Evolutionary conservation across 1,140 invertebrate genomes (phyloP).

Genomic region (Pteromalus puparum): DNA sequence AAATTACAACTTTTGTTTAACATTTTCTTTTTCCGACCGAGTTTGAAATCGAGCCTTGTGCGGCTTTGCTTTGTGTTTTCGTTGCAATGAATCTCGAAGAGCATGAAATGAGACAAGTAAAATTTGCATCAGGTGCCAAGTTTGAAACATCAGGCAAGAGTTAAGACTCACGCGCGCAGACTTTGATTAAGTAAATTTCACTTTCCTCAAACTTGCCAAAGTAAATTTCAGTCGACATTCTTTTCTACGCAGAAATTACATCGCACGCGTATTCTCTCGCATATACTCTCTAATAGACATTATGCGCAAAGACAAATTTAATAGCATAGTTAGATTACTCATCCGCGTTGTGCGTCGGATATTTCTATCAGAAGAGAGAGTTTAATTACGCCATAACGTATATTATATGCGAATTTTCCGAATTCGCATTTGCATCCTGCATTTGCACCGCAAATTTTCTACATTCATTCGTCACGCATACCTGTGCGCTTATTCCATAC

Average conservation of each 20-base stretch:
- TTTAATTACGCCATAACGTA: too few species aligned
- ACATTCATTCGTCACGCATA: too few species aligned
- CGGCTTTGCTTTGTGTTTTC: neutral
- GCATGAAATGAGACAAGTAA: neutral
- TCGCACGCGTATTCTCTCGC: too few species aligned
- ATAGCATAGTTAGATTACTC: too few species aligned
- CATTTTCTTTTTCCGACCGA: neutral
- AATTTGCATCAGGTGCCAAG: neutral
- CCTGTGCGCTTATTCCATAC: too few species aligned
- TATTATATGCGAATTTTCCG: too few species aligned
- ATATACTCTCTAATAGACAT: too few species aligned
- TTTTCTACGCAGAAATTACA: neutral
- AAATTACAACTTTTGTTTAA: neutral
- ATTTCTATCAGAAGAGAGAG: too few species aligned
- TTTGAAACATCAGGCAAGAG: neutral
- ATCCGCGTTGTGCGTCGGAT: too few species aligned
- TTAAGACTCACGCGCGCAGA: neutral
- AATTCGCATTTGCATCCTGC: too few species aligned
- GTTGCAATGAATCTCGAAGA: neutral
- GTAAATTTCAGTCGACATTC: neutral
- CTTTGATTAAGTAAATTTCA: slow-evolving; percentile 33
- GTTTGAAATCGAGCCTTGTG: neutral
- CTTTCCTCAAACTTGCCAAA: slow-evolving; percentile 17
- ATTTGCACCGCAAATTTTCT: too few species aligned
- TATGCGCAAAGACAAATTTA: too few species aligned